Percentiles rank a stretch among this genome's conserved stretches.
Evolutionary conservation across 2,797 vertebrate genomes (phyloP).

Genomic region (Platalea minor): DNA sequence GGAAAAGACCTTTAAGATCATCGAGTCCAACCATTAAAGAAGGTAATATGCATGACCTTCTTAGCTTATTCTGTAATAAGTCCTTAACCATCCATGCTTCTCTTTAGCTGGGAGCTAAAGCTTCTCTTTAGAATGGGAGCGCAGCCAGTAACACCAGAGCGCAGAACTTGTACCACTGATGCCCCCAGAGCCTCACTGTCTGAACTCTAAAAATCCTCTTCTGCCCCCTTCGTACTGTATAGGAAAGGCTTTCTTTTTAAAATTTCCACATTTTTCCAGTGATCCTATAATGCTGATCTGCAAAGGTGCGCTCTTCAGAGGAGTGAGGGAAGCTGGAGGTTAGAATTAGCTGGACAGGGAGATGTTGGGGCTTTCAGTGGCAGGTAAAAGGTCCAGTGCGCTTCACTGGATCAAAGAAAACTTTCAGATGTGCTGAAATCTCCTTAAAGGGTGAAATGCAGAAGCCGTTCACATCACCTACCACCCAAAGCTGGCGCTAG

Average conservation of each 20-base stretch:
- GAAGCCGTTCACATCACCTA: background rate
- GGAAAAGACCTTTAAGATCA: background rate
- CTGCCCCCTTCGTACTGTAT: background rate
- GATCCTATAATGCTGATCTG: background rate
- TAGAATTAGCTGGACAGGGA: background rate
- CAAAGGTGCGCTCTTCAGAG: background rate
- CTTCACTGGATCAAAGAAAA: background rate
- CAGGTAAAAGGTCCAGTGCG: background rate
- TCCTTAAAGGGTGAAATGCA: background rate
- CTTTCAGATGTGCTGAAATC: background rate
- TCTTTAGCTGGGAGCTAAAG: background rate
- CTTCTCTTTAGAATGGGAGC: background rate
- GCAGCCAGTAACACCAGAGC: background rate
- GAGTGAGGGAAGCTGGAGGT: background rate
- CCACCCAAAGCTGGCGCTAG: background rate
- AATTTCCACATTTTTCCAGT: background rate
- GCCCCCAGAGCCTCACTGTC: background rate
- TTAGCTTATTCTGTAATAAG: accelerated
- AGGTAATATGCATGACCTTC: background rate
- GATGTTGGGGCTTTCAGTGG: background rate
- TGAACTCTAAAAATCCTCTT: background rate
- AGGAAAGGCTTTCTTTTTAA: background rate
- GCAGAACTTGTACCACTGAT: background rate
- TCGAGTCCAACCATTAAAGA: background rate
- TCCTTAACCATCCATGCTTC: background rate